phyloP scores from a whole-genome alignment of 2,113 vertebrate species.

The Fukomys damarensis region DNA sequence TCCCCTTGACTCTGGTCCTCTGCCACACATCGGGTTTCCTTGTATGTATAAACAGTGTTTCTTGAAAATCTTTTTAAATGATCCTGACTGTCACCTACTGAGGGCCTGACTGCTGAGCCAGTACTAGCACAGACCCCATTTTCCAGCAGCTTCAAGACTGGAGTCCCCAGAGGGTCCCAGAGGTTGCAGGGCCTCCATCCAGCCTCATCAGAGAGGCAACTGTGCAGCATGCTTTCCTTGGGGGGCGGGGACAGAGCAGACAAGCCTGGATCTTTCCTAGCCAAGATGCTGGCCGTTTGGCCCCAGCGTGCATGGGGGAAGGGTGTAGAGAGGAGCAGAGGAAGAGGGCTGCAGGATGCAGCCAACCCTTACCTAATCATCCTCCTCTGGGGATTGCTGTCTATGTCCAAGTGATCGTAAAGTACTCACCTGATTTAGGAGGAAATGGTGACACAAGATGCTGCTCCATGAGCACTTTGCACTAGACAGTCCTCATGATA shows the following conservation, averaged over 20 bases:
- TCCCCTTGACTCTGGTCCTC: neutral
- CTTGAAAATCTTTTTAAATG: neutral
- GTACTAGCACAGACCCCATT: accelerated
- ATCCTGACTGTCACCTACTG: neutral
- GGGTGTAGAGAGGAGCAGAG: neutral
- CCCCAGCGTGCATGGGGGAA: neutral
- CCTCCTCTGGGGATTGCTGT: constrained; percentile 33
- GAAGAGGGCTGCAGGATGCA: neutral
- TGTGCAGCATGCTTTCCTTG: accelerated
- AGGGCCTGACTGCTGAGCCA: too few species aligned
- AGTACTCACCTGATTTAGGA: constrained; percentile 25
- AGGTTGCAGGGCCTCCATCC: neutral
- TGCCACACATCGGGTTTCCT: neutral
- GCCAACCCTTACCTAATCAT: neutral
- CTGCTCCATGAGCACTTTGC: neutral
- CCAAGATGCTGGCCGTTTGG: neutral
- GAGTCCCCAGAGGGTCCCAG: neutral
- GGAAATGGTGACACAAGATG: constrained; percentile 34
- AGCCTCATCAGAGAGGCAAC: neutral
- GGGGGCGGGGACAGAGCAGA: neutral
- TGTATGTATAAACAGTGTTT: neutral
- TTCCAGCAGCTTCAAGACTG: neutral
- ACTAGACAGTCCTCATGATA: neutral
- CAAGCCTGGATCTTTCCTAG: neutral
- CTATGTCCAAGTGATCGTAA: neutral